These are phyloP conservation scores for Phyllotis vaccarum DNA, from an alignment of 2,797 vertebrate species.

Conservation along the genomic window DNA sequence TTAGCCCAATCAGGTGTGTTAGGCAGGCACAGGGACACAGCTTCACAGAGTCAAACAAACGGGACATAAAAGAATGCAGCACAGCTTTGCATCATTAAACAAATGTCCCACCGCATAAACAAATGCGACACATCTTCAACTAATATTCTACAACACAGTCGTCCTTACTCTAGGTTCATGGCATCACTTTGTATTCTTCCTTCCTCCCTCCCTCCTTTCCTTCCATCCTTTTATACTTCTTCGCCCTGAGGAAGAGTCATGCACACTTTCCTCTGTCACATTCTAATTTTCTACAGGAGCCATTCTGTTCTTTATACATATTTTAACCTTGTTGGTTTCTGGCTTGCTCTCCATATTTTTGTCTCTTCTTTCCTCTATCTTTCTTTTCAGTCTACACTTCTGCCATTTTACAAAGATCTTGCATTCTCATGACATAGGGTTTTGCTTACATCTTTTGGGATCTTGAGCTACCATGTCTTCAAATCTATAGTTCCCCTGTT, in stretches of 20 bases:
- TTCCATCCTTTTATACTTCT: neutral
- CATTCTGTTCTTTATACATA: neutral
- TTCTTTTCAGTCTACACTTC: neutral
- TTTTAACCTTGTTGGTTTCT: slow-evolving; percentile 4
- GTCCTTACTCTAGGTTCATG: neutral
- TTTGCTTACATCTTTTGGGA: neutral
- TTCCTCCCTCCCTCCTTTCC: neutral
- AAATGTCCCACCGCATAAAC: neutral
- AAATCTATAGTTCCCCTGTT: slow-evolving; percentile 18
- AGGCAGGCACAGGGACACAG: neutral
- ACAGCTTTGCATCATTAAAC: neutral
- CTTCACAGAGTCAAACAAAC: neutral
- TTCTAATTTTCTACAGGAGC: neutral
- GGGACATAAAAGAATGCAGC: neutral
- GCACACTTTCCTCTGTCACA: neutral
- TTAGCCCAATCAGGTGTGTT: neutral
- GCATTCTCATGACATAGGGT: neutral
- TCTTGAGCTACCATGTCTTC: neutral
- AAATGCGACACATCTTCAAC: neutral
- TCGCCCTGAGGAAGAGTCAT: neutral
- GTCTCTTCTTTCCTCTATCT: slow-evolving; percentile 19
- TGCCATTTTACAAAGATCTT: neutral
- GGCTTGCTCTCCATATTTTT: neutral
- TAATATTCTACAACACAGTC: neutral
- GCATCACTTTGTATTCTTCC: neutral